phyloP scores from a whole-genome alignment of 2,797 vertebrate species.

The Catamblyrhynchus diadema region DNA sequence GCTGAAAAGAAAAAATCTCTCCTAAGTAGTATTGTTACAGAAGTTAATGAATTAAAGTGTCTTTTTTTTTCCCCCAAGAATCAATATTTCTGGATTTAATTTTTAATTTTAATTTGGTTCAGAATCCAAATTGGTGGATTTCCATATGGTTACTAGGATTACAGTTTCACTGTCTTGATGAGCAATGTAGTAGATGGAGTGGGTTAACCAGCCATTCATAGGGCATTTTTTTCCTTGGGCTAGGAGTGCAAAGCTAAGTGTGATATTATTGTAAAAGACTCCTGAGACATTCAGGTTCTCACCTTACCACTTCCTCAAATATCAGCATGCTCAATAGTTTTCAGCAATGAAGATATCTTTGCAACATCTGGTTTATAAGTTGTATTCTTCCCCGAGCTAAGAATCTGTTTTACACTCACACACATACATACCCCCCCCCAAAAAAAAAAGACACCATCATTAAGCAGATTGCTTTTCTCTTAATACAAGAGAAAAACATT shows the following conservation, averaged over 20 bases:
- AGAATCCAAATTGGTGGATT: neutral
- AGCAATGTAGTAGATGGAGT: neutral
- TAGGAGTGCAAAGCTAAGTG: neutral
- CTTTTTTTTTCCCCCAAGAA: fast-evolving
- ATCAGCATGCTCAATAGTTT: neutral
- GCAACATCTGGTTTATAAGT: neutral
- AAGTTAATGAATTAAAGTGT: neutral
- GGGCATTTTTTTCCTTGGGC: neutral
- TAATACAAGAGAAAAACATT: neutral
- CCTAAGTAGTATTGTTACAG: neutral
- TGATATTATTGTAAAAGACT: neutral
- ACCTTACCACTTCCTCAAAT: neutral
- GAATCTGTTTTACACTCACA: neutral
- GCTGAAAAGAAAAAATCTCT: neutral
- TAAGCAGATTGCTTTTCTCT: neutral
- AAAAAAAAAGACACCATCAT: neutral
- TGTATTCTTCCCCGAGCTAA: neutral
- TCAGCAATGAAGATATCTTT: neutral
- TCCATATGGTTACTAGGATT: neutral
- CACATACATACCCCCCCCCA: neutral
- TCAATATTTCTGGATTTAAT: neutral
- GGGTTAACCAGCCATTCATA: neutral
- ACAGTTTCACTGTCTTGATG: neutral
- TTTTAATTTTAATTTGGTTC: neutral
- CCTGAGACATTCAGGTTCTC: neutral